Evolutionary conservation across 2,797 vertebrate species (phyloP).

Genomic region (Remorina albescens): DNA sequence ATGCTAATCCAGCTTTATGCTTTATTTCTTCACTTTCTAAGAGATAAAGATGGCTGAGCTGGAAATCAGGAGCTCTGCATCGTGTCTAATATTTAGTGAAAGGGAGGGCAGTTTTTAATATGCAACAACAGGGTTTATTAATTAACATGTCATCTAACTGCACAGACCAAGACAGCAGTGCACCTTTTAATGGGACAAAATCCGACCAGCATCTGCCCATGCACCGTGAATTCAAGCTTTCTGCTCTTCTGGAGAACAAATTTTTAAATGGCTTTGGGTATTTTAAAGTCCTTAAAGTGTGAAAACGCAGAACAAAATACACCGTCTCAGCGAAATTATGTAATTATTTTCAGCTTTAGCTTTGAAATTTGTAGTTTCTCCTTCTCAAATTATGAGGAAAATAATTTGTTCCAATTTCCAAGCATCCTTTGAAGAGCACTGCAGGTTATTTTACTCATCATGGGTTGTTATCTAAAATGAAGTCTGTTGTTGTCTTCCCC

Average conservation of each 20-base stretch:
- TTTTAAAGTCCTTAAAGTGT: constrained; percentile 13
- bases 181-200: constrained; percentile 39
- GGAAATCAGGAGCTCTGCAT: constrained; percentile 24
- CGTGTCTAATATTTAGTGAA: constrained; percentile 25
- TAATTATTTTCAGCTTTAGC: constrained; percentile 22
- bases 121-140: constrained; percentile 44
- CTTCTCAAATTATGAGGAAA: constrained; percentile 22
- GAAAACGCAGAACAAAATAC: not conserved
- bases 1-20: constrained; percentile 39
- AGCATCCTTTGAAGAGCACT: constrained; percentile 11
- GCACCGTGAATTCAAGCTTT: constrained; percentile 38
- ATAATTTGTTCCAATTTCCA: constrained; percentile 14
- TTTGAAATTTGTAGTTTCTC: not conserved
- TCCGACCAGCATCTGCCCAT: constrained; percentile 50
- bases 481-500: constrained; percentile 16
- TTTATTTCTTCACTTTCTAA: constrained; percentile 21
- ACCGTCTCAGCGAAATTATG: not conserved
- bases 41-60: constrained; percentile 28
- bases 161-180: constrained; percentile 37
- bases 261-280: constrained; percentile 41
- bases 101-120: constrained; percentile 32
- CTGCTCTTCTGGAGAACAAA: constrained; percentile 54
- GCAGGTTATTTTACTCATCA: constrained; percentile 26
- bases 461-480: constrained; percentile 34
- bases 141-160: constrained; percentile 31